Evolutionary conservation across 2,113 vertebrate species (phyloP), one percentile per base, ranked within the genome.

Genomic region (Paratilapia polleni): DNA sequence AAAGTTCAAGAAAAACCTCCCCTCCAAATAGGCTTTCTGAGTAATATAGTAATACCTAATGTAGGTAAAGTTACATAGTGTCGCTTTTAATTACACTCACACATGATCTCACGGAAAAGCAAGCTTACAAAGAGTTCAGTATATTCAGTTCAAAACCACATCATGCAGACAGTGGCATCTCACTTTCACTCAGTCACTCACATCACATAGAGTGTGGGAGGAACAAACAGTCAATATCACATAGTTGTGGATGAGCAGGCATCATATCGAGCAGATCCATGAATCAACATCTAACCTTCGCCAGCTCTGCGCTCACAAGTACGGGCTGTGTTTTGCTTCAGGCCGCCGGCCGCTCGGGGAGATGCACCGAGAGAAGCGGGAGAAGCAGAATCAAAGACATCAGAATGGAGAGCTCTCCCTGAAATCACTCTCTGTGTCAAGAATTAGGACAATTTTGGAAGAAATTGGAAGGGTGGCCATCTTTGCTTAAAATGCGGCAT

Each of bases 211-310:
- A 8, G 84, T 22, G 84, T 52, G 43, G 80, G 77, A 81, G 81
- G 49, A 85, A 78, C 79, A 91, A 81, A 52, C 82, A 84, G 74
- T 88, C 80, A 1, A 92, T 92, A 89, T 31, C 52, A 57, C 75
- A 68, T 52, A 80, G 80, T 63, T 87, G 28, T 79, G 63, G 81
- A 82, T 77, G 76, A 78, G 85, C 82, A 70, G 62, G 34, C 75
- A 54, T 87, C 75, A 80, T 77, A 88, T 85, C 2, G 70, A 86
- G 58, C 70, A 60, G 62, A 63, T 80, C 83, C 83, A 60, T 13
- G 52, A 82, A 79, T 87, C 77, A 85, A 76, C 87, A 61, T 76
- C 73, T 54, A 85, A 76, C 82, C 80, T 77, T 89, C 52, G 11
- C 14, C 15, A 31, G 24, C 61, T 61, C 73, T 12, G 52, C 83